Conservation (phyloP, 2,888 invertebrate species). For the Galeopsomyia nigrocyanea region DNA sequence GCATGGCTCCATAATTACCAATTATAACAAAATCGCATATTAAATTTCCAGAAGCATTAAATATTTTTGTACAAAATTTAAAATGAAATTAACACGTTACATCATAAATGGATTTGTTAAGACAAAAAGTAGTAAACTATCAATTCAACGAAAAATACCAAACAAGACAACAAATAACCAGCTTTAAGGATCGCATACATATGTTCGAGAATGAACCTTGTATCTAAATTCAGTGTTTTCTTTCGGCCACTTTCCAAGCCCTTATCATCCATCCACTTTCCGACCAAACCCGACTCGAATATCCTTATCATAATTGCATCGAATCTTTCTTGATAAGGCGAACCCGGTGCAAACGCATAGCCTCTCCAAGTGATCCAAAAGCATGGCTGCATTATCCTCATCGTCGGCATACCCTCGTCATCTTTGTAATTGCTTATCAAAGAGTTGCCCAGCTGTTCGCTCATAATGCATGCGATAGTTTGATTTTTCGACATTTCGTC, state of each 20-base stretch:
- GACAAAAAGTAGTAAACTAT: background rate
- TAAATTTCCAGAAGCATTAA: no score
- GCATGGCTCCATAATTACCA: no score
- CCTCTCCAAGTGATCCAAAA: conserved; percentile 41
- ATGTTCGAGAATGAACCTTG: background rate
- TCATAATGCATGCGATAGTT: conserved; percentile 10
- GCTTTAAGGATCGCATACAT: background rate
- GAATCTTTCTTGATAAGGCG: conserved; percentile 42
- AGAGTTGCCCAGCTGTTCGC: background rate
- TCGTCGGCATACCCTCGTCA: background rate
- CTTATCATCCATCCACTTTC: background rate
- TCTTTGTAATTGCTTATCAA: background rate
- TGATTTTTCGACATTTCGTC: conserved; percentile 8
- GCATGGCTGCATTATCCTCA: conserved; percentile 32
- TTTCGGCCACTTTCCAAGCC: no score
- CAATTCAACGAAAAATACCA: conserved; percentile 9
- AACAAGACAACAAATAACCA: background rate
- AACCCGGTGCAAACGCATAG: conserved; percentile 32
- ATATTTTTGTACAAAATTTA: background rate
- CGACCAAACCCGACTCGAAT: conserved; percentile 22
- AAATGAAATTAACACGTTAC: background rate
- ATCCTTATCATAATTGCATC: conserved; percentile 22
- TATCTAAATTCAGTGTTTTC: no score
- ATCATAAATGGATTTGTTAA: background rate
- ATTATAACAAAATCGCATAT: no score